Conservation (phyloP, 2,797 vertebrate genomes). For the Caiman crocodilus region DNA sequence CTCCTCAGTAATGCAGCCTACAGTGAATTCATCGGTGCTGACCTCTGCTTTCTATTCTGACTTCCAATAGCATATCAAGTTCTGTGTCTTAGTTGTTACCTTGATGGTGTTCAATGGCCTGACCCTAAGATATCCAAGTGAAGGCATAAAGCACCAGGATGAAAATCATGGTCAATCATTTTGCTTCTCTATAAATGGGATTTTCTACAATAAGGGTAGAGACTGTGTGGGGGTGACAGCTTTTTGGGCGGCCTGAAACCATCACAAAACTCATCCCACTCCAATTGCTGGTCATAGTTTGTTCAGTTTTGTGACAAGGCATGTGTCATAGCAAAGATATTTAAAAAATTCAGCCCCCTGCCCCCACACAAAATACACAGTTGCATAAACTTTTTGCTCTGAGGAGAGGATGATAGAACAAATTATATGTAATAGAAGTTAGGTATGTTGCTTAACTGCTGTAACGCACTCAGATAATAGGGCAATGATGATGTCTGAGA, state of each 20-base stretch:
- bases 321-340: background rate
- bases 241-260: background rate
- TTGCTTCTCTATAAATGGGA: too few relatives aligned
- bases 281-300: background rate
- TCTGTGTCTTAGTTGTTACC: background rate
- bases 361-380: background rate
- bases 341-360: background rate
- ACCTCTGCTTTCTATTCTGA: background rate
- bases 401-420: background rate
- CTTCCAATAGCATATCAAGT: accelerated
- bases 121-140: background rate
- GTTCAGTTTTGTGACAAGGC: background rate
- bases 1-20: background rate
- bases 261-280: background rate
- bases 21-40: background rate
- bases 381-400: background rate
- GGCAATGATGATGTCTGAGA: background rate
- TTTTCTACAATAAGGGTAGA: background rate
- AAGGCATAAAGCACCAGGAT: too few relatives aligned
- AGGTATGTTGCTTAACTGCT: background rate
- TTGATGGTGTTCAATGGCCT: background rate
- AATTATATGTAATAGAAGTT: background rate
- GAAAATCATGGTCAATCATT: background rate
- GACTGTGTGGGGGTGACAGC: background rate
- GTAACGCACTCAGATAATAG: background rate